Evolutionary conservation across 1,140 invertebrate species (phyloP), one percentile per base, ranked within the genome.

Genomic region (Stegodyphus dumicola): DNA sequence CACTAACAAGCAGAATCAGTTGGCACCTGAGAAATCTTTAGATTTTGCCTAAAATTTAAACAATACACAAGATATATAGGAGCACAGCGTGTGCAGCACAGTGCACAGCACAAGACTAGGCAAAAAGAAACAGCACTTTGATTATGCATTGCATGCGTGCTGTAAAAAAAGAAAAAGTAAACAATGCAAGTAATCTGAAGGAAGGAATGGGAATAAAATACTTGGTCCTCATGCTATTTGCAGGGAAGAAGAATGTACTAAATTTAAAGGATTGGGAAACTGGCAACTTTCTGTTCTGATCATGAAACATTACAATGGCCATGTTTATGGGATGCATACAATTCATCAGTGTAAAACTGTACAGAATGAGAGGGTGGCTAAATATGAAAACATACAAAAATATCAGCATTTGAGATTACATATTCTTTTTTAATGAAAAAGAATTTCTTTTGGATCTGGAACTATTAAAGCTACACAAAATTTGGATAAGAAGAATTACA

Each of bases 261-360:
- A 77, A 48, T 56, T 85, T 77, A 15, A 60, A 48, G 81, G 53
- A 33, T 76, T n/a, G 74, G 81, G 60, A 53, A 77, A 85, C 81
- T 85, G 81, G 81, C 81, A 85, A 85, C 81, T 85, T 85, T 85
- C 81, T 85, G 48, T 69, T 51, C 13, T 69, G 33, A 18, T 85
- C 10, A 85, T 71, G 69, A 85, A 73, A 76, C 51, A 76, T 60
- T 70, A 81, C 6, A 81, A 65, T 85, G 81, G 81, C 81, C 81
- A 85, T 85, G 52, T 81, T 11, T 33, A 74, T 2, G 13, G 71
- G 10, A 74, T n/a, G n/a, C 69, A 71, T 71, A 67, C 0, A 33
- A 33, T 33, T 33, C 33, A 33, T 33, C 3, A 33, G 33, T 33
- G 33, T 1, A 33, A 33, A 33, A 33, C 33, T 33, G 33, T 33